Conservation (phyloP, 2,113 vertebrate genomes). For the Dolichallabes microphthalmus region DNA sequence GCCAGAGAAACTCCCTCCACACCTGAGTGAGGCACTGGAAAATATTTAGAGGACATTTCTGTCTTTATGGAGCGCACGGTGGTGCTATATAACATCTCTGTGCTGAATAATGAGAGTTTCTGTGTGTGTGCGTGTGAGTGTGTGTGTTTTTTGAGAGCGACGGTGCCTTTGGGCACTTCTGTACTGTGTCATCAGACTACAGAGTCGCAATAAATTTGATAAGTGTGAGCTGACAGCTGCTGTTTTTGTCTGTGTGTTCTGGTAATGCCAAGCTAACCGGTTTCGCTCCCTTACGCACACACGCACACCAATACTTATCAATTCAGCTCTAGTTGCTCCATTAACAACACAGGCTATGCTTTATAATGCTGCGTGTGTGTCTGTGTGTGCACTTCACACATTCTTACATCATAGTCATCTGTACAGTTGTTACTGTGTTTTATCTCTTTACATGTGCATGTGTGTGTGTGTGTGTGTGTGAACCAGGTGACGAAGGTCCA, state of each 20-base stretch:
- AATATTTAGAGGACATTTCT: conserved; percentile 6
- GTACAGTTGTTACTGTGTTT: neutral
- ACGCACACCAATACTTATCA: conserved; percentile 41
- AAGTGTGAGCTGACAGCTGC: conserved; percentile 50
- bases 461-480: neutral
- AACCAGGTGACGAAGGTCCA: conserved; percentile 10
- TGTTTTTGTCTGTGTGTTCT: conserved; percentile 35
- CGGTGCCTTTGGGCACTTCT: conserved; percentile 31
- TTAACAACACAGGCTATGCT: neutral
- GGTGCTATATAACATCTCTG: conserved; percentile 19
- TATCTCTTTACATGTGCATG: neutral
- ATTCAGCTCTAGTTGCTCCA: conserved; percentile 49
- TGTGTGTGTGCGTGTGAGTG: neutral
- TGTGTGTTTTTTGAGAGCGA: conserved; percentile 4
- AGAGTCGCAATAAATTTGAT: conserved; percentile 46
- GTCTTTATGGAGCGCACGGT: neutral
- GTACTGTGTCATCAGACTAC: conserved; percentile 45
- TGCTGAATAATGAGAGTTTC: conserved; percentile 41
- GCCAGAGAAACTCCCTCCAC: neutral
- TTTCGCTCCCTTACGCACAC: neutral
- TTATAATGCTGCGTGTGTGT: conserved; percentile 2
- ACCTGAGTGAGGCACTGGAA: neutral
- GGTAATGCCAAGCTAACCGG: conserved; percentile 23
- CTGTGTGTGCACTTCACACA: neutral
- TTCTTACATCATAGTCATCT: neutral